Percentiles rank a stretch among this genome's conserved stretches.
Conservation (phyloP, 1,140 invertebrate genomes). For the Lanistes nyassanus region DNA sequence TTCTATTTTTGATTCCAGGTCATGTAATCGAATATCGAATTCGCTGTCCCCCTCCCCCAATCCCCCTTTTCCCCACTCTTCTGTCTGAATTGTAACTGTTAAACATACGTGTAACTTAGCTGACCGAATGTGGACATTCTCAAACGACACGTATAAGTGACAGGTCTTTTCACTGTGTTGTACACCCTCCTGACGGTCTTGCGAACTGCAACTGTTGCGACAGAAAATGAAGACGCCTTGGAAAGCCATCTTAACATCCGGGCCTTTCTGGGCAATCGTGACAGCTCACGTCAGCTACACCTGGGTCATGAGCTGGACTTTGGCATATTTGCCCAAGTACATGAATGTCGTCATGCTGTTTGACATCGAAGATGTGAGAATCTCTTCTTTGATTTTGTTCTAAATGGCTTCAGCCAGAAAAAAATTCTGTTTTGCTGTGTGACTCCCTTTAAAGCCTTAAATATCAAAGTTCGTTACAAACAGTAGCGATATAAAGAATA, state of each 20-base stretch:
- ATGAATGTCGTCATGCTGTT: conserved; percentile 87
- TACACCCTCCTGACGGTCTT: background rate
- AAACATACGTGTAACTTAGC: background rate
- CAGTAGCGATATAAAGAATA: background rate
- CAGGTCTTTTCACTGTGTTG: background rate
- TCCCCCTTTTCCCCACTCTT: background rate
- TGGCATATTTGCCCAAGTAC: conserved; percentile 91
- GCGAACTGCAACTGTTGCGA: background rate
- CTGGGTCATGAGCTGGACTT: conserved; percentile 90
- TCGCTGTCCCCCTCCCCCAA: background rate
- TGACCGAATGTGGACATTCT: background rate
- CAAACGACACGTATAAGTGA: background rate
- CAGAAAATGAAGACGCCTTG: conserved; percentile 71
- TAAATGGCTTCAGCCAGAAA: too few species aligned
- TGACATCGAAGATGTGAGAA: conserved; percentile 80
- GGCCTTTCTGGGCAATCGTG: conserved; percentile 89
- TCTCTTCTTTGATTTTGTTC: too few species aligned
- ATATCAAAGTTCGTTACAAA: background rate
- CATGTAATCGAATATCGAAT: too few species aligned
- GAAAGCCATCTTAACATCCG: conserved; percentile 78
- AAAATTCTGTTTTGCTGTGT: too few species aligned
- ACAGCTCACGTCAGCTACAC: conserved; percentile 86
- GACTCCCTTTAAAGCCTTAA: too few species aligned
- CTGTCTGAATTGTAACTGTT: background rate
- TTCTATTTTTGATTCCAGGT: too few species aligned